These are phyloP conservation scores for Pollimyrus isidori DNA, from an alignment of 2,113 vertebrate species.

Conservation along the genomic window DNA sequence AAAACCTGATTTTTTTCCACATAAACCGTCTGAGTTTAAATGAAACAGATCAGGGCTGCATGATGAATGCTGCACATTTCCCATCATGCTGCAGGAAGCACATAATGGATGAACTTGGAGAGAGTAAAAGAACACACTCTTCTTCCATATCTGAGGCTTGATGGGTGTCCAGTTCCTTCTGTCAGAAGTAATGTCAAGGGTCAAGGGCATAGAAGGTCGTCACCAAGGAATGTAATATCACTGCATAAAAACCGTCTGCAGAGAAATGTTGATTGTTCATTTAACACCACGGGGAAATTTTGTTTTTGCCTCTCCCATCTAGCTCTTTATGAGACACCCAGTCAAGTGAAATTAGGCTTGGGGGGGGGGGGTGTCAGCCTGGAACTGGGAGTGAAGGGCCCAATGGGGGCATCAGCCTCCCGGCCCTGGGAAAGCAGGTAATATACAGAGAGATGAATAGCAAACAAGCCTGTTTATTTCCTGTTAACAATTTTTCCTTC, in stretches of 20 bases:
- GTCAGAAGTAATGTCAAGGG: background rate
- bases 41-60: background rate
- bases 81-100: background rate
- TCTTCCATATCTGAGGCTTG: background rate
- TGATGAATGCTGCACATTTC: background rate
- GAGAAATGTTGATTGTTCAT: background rate
- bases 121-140: background rate
- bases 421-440: background rate
- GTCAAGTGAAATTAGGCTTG: background rate
- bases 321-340: background rate
- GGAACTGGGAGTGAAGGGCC: background rate
- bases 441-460: background rate
- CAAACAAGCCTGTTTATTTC: background rate
- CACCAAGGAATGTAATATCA: background rate
- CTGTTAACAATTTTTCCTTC: background rate
- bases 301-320: background rate
- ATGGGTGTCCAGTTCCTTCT: background rate
- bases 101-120: background rate
- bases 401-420: background rate
- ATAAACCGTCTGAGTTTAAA: background rate
- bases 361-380: background rate
- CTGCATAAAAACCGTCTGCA: background rate
- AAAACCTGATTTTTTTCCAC: background rate
- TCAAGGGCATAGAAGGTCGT: background rate
- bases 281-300: background rate